phyloP scores from a whole-genome alignment of 2,113 vertebrate species.

The Scomber japonicus region DNA sequence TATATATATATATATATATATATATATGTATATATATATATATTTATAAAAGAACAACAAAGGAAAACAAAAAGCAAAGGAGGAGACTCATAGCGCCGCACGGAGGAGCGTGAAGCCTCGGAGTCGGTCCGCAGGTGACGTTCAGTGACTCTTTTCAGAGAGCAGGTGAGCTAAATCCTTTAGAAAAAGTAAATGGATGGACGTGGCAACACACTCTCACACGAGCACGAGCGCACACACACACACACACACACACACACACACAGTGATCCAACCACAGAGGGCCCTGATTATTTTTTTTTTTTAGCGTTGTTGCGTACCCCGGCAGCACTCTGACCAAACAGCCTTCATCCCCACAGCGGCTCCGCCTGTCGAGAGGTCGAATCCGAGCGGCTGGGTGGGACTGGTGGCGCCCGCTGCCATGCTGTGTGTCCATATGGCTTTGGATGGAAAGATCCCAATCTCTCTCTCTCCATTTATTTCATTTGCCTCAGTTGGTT shows the following conservation, averaged over 20 bases:
- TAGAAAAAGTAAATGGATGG: slow-evolving; percentile 21
- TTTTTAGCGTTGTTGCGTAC: slow-evolving; percentile 56
- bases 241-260: slow-evolving; percentile 42
- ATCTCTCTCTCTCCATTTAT: slow-evolving; percentile 49
- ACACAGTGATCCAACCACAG: slow-evolving; percentile 71
- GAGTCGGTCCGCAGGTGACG: slow-evolving; percentile 17
- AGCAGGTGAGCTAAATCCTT: slow-evolving; percentile 34
- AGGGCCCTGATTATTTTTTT: slow-evolving; percentile 67
- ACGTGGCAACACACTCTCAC: slow-evolving; percentile 41
- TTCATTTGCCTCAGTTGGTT: slow-evolving; percentile 88
- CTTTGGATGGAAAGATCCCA: slow-evolving; percentile 85
- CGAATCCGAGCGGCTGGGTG: slow-evolving; percentile 49
- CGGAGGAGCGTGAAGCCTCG: background rate
- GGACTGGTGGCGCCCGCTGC: slow-evolving; percentile 54
- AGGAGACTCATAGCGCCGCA: slow-evolving; percentile 11
- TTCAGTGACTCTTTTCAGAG: slow-evolving; percentile 43
- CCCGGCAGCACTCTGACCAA: slow-evolving; percentile 46
- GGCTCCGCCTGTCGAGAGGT: slow-evolving; percentile 50
- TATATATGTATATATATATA: no score
- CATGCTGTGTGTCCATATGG: slow-evolving; percentile 88
- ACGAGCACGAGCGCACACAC: slow-evolving; percentile 10
- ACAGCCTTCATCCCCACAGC: slow-evolving; percentile 30
- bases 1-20: no score
- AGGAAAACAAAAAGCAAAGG: slow-evolving; percentile 42
- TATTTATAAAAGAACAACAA: slow-evolving; percentile 41